Conservation (phyloP, 2,113 vertebrate species). For the Saimiri boliviensis region DNA sequence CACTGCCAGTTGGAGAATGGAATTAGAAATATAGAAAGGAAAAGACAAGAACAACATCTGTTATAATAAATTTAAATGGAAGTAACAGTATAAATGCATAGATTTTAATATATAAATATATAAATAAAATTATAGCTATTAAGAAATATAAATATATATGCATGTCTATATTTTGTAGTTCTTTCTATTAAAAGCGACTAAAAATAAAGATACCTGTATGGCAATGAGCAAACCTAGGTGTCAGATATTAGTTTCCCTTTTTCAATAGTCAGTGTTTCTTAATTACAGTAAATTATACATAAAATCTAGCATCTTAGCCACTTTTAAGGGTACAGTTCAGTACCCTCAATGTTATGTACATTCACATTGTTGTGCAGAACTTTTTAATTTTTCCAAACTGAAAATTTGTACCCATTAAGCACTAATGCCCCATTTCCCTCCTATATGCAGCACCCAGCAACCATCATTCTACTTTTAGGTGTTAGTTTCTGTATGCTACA, state of each 20-base stretch:
- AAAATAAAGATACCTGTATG: background rate
- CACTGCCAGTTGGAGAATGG: background rate
- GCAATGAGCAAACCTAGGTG: background rate
- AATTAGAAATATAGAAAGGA: constrained; percentile 18
- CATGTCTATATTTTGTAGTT: background rate
- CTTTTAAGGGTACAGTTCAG: background rate
- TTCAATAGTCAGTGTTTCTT: background rate
- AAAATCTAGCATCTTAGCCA: background rate
- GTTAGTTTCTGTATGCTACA: background rate
- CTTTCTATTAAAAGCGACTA: background rate
- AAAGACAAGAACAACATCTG: background rate
- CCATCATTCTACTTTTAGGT: background rate
- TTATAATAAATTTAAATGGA: background rate
- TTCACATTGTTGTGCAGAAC: background rate
- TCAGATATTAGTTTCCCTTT: background rate
- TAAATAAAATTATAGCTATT: background rate
- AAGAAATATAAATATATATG: background rate
- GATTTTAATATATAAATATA: background rate
- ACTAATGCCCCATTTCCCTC: too few relatives aligned
- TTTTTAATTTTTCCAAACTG: background rate
- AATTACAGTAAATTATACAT: background rate
- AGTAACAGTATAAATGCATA: background rate
- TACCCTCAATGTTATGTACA: background rate
- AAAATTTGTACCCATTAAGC: too few relatives aligned
- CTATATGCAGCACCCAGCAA: too few relatives aligned